Base-by-base conservation (phyloP, 2,888 invertebrate species). In the Vanessa cardui region DNA sequence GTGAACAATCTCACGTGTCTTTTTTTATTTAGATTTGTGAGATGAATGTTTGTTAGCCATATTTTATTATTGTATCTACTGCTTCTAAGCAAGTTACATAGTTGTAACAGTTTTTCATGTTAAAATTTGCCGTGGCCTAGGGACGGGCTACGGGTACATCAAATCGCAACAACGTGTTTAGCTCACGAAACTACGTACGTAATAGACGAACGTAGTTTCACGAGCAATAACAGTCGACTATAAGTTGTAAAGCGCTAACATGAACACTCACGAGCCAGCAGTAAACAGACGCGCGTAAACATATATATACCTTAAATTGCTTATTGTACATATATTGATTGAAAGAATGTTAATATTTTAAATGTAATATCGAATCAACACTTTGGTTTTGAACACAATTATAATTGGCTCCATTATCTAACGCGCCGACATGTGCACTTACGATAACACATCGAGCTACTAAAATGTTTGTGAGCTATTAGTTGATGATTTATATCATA, bases 231-330 rank as follows among this genome's bases (percentile, higher is more conserved):
- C 54, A 60, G 60, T 50, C 52, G 47, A n/a, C 50, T 62, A 58
- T 70, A 67, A 58, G 70, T 66, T 67, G 58, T 47, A 46, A 68
- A 39, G 64, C 64, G 64, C 52, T 45, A 66, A 72, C 64, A 66
- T 62, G 54, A 64, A 50, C 68, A 67, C 66, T 69, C 64, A 62
- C 62, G 66, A 56, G 21, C 64, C 47, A 58, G 59, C 66, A 49
- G 59, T 60, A 58, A 58, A 66, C 63, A 58, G 62, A 66, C 68
- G 59, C 64, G 45, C 60, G 52, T 47, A 60, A 31, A 58, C 39
- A 64, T 15, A 18, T 50, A n/a, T 60, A 20, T 21, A 33, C 12
- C 44, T 33, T 8, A 2, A 18, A 59, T 21, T 58, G 50, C n/a
- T 26, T 39, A 49, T 39, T 45, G 16, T 16, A n/a, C 33, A 49